Percentiles rank a stretch among this genome's conserved stretches.
phyloP scores from a whole-genome alignment of 2,113 vertebrate genomes.

The Corythornis vintsioides region DNA sequence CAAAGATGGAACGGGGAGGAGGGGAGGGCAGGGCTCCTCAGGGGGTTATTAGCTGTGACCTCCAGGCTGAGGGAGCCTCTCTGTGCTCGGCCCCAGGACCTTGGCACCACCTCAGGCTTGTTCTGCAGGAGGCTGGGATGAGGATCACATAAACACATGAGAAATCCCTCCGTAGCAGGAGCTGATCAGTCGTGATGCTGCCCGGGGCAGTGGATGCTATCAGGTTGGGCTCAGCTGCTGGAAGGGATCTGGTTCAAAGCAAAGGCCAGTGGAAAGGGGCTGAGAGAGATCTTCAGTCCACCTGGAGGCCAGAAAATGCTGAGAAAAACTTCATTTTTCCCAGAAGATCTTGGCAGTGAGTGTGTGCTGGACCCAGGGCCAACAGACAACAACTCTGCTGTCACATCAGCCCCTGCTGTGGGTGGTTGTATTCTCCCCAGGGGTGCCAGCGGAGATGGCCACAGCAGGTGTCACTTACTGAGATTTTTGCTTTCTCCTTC shows the following conservation, averaged over 20 bases:
- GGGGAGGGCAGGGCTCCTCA: neutral
- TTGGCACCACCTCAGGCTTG: neutral
- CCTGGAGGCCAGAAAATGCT: neutral
- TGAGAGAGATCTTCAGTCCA: neutral
- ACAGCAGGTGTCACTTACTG: neutral
- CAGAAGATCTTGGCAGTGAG: neutral
- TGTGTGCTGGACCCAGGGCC: neutral
- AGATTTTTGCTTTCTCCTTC: neutral
- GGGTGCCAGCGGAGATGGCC: neutral
- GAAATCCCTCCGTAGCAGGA: neutral
- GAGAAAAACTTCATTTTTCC: neutral
- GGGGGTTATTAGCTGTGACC: neutral
- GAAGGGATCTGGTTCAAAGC: neutral
- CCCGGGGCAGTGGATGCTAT: rapidly evolving
- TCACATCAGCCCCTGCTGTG: rapidly evolving
- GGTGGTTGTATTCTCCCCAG: too few species aligned
- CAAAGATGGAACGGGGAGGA: neutral
- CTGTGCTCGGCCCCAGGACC: neutral
- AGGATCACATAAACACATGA: neutral
- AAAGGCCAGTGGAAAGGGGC: neutral
- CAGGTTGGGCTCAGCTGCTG: neutral
- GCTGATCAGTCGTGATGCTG: rapidly evolving
- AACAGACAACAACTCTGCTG: neutral
- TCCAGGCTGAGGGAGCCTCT: neutral
- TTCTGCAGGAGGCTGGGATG: neutral